Evolutionary conservation across 2,797 vertebrate species (phyloP).

Genomic region (Tadarida brasiliensis): DNA sequence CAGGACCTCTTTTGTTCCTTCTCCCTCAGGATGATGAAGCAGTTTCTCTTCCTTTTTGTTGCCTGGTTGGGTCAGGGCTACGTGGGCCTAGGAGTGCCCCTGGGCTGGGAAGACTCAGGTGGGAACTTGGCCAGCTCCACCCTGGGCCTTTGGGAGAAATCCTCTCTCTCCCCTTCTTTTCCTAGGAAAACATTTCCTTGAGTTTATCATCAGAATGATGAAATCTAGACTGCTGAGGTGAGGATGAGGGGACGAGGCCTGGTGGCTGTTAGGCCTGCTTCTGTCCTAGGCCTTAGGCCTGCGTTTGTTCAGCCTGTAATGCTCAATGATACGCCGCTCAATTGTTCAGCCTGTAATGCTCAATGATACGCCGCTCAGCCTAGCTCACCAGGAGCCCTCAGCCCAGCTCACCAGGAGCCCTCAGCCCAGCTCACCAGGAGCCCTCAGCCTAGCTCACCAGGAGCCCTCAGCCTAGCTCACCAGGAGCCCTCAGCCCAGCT

Average conservation of each 20-base stretch:
- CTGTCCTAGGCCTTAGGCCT: neutral
- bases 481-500: too few relatives aligned
- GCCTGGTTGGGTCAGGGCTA: neutral
- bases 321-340: too few relatives aligned
- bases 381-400: neutral
- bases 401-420: too few relatives aligned
- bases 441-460: too few relatives aligned
- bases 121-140: neutral
- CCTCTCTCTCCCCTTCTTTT: neutral
- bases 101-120: neutral
- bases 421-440: too few relatives aligned
- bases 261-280: neutral
- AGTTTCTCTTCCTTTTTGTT: neutral
- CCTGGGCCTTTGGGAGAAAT: neutral
- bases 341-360: neutral
- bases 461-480: too few relatives aligned
- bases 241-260: neutral
- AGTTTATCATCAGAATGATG: neutral
- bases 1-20: neutral
- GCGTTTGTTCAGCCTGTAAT: neutral
- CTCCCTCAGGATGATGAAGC: neutral
- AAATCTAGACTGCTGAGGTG: neutral
- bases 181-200: neutral
- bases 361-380: neutral
- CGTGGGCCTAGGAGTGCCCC: neutral